Evolutionary conservation across 2,888 invertebrate species (phyloP).

Genomic region (Agrotis segetum): DNA sequence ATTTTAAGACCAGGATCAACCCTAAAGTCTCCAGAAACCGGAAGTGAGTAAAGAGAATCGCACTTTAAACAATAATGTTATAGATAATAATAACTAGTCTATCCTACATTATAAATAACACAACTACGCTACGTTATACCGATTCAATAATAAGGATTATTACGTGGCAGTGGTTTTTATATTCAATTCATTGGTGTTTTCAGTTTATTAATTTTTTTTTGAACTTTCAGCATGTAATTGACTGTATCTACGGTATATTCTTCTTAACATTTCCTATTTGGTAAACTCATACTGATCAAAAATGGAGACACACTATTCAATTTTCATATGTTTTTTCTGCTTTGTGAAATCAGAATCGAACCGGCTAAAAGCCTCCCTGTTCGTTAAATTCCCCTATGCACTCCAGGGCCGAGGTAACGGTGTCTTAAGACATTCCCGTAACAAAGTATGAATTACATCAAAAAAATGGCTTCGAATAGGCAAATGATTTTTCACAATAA

Average conservation of each 20-base stretch:
- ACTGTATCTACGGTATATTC: conserved; percentile 34
- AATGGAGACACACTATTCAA: background rate
- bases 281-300: background rate
- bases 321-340: too few species aligned
- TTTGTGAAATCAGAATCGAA: too few species aligned
- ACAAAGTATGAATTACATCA: too few species aligned
- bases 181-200: conserved; percentile 61
- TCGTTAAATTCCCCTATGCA: too few species aligned
- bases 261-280: conserved; percentile 7
- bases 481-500: background rate
- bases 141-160: conserved; percentile 58
- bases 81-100: conserved; percentile 65
- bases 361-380: too few species aligned
- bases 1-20: too few species aligned
- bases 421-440: too few species aligned
- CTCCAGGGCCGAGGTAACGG: too few species aligned
- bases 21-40: too few species aligned
- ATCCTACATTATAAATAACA: conserved; percentile 69
- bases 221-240: conserved; percentile 64
- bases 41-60: conserved; percentile 58
- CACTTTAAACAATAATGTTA: conserved; percentile 48
- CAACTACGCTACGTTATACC: conserved; percentile 60
- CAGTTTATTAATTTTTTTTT: conserved; percentile 45
- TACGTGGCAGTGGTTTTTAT: conserved; percentile 64
- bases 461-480: background rate